Conservation (phyloP, 2,113 vertebrate genomes). For the Panthera leo region DNA sequence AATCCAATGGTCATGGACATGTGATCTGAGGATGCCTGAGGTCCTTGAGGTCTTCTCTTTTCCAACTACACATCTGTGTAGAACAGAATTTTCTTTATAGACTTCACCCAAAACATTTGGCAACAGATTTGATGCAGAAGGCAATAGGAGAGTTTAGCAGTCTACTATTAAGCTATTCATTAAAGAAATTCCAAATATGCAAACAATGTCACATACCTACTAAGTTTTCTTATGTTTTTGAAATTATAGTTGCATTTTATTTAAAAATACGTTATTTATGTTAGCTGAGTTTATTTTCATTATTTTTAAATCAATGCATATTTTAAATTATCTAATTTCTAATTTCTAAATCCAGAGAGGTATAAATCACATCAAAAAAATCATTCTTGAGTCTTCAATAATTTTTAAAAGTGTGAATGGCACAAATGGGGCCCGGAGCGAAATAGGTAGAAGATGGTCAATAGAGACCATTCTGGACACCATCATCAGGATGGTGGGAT, state of each 20-base stretch:
- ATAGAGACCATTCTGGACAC: neutral
- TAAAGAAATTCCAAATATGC: neutral
- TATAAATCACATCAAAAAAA: neutral
- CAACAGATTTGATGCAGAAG: neutral
- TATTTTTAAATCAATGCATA: neutral
- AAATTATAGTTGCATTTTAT: neutral
- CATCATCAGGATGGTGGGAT: neutral
- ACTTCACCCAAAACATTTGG: neutral
- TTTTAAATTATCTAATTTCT: neutral
- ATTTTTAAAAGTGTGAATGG: neutral
- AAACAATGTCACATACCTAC: neutral
- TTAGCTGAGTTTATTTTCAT: neutral
- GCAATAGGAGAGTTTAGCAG: neutral
- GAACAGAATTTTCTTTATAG: neutral
- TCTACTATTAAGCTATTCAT: neutral
- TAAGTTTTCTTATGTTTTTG: neutral
- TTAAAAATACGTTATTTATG: neutral
- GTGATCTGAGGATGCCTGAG: neutral
- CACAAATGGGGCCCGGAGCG: neutral
- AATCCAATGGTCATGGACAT: neutral
- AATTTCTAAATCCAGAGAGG: neutral
- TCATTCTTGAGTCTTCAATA: neutral
- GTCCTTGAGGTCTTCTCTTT: neutral
- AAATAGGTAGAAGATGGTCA: neutral
- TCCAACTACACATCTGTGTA: neutral